Evolutionary conservation across 2,113 vertebrate genomes (phyloP).

Genomic region (Xenopus tropicalis): DNA sequence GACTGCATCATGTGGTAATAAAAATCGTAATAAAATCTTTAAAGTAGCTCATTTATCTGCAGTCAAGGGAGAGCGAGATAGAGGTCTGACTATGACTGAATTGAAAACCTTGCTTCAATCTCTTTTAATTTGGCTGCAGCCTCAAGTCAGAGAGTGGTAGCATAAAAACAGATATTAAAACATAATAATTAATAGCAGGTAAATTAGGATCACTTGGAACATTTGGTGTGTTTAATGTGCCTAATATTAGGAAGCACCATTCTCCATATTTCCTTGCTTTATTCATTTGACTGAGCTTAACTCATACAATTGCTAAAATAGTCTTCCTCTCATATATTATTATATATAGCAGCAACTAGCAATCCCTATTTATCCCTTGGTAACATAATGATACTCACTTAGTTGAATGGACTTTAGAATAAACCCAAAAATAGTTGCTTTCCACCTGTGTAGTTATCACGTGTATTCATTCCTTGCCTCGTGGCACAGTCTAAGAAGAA

Average conservation of each 20-base stretch:
- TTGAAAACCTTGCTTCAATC: slow-evolving; percentile 8
- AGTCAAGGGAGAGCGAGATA: slow-evolving; percentile 1
- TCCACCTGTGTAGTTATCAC: too few relatives aligned
- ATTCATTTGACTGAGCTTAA: too few relatives aligned
- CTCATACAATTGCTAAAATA: too few relatives aligned
- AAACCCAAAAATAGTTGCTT: too few relatives aligned
- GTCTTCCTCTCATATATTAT: too few relatives aligned
- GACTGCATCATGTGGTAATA: slow-evolving; percentile 42
- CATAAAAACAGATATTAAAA: slow-evolving; percentile 14
- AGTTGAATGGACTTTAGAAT: too few relatives aligned
- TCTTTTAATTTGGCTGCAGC: slow-evolving; percentile 29
- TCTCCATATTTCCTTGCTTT: too few relatives aligned
- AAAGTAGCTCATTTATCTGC: slow-evolving; percentile 51
- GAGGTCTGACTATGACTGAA: slow-evolving; percentile 15
- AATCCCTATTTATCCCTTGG: too few relatives aligned
- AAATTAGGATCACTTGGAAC: slow-evolving; percentile 9
- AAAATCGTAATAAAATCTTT: slow-evolving; percentile 58
- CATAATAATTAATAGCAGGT: slow-evolving; percentile 29
- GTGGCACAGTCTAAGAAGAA: too few relatives aligned
- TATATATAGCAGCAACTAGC: too few relatives aligned
- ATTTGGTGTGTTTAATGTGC: slow-evolving; percentile 8
- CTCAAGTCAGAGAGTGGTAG: slow-evolving; percentile 17
- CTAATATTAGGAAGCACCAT: not conserved
- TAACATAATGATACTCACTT: too few relatives aligned
- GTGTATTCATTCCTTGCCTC: too few relatives aligned